phyloP scores from a whole-genome alignment of 2,797 vertebrate species.

The Neosalanx taihuensis region DNA sequence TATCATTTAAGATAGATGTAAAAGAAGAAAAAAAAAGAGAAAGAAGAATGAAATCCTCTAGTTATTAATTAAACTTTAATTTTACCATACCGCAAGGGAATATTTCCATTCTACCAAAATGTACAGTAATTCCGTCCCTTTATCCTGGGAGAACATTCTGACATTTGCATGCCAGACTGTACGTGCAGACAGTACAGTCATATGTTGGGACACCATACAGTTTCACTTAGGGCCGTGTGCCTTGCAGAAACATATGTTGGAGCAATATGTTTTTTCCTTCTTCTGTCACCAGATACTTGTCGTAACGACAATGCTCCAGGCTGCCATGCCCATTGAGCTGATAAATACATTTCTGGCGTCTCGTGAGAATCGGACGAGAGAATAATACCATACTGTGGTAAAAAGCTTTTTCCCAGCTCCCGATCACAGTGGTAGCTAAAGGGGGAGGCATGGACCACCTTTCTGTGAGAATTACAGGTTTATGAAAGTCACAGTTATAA shows the following conservation, averaged over 20 bases:
- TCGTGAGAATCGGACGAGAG: neutral
- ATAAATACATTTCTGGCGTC: neutral
- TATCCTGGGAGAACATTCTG: too few relatives aligned
- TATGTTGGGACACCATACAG: conserved; percentile 34
- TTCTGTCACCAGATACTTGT: neutral
- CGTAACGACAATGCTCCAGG: neutral
- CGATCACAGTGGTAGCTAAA: neutral
- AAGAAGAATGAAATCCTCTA: too few relatives aligned
- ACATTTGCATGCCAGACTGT: neutral
- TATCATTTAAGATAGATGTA: neutral
- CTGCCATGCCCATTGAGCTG: neutral
- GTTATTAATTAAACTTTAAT: too few relatives aligned
- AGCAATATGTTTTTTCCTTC: conserved; percentile 44
- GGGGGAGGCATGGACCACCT: neutral
- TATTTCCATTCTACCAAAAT: too few relatives aligned
- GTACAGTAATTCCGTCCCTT: too few relatives aligned
- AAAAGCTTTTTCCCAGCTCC: neutral
- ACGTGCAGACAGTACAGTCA: neutral
- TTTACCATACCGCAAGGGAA: too few relatives aligned
- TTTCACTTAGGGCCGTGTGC: conserved; percentile 35
- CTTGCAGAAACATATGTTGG: conserved; percentile 48
- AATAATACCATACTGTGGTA: neutral
- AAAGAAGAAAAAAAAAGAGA: too few relatives aligned
- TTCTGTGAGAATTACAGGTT: neutral
- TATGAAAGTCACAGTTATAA: neutral